phyloP scores from a whole-genome alignment of 2,797 vertebrate species.

The Pampus argenteus region DNA sequence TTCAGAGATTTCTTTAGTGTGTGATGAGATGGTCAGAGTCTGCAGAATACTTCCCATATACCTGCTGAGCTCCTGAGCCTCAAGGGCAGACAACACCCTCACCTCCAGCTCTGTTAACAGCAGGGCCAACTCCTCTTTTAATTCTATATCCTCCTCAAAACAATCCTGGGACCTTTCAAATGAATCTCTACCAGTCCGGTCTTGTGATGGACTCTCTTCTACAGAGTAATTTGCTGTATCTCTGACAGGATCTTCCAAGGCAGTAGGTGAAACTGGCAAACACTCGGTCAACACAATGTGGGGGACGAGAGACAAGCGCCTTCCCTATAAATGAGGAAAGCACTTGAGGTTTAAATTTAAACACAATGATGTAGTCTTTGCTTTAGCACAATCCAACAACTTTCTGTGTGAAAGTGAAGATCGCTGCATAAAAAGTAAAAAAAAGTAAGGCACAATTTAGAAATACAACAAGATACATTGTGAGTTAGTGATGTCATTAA shows the following conservation, averaged over 20 bases:
- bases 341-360: conserved; percentile 56
- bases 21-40: conserved; percentile 51
- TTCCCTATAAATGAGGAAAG: conserved; percentile 78
- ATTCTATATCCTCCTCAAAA: conserved; percentile 38
- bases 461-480: neutral
- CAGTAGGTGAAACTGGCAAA: conserved; percentile 75
- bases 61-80: conserved; percentile 47
- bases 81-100: conserved; percentile 45
- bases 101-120: conserved; percentile 62
- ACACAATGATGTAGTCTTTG: conserved; percentile 26
- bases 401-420: neutral
- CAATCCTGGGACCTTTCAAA: conserved; percentile 35
- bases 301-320: conserved; percentile 77
- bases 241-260: conserved; percentile 73
- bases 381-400: conserved; percentile 13
- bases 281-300: conserved; percentile 90
- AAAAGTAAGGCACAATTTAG: neutral
- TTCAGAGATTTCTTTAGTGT: conserved; percentile 40
- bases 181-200: conserved; percentile 9
- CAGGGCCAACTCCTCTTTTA: conserved; percentile 47
- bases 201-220: conserved; percentile 34
- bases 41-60: conserved; percentile 38
- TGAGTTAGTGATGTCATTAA: neutral
- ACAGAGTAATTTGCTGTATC: conserved; percentile 49
- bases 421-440: conserved; percentile 9